Base-by-base conservation (phyloP, 2,888 invertebrate genomes). In the Boloria euphrosyne region DNA sequence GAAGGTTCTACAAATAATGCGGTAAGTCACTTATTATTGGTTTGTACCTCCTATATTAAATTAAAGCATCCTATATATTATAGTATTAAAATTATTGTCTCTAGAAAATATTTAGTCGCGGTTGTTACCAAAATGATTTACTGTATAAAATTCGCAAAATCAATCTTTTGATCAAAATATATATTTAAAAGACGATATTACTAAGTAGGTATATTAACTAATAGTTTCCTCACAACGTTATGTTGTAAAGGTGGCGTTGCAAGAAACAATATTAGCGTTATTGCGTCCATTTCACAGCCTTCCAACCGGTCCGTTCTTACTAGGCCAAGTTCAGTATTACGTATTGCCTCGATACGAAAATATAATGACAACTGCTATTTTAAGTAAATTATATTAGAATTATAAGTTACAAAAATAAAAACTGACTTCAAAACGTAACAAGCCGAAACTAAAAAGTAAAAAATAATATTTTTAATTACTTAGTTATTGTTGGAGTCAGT, bases 271-370 rank as follows among this genome's bases (percentile, higher is more conserved):
- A 31, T 65, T 63, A 38, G 31, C 55, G 31, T 43, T 62, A 58
- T 62, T 57, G 55, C 60, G 64, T 67, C 68, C 65, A 68, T 72
- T 73, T 72, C 74, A 57, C 74, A 69, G 68, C 65, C 69, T 71
- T 67, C 61, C 70, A 75, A 81, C 81, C 79, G 80, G 80, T 79
- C 67, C 47, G 60, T 68, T 57, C 60, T 71, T 69, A 79, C 76
- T 81, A 76, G 80, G 81, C 78, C 81, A 81, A 81, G 81, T 81
- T 81, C 78, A 80, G 64, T 65, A 71, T 72, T 67, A 71, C 72
- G 64, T 73, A 71, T 62, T 54, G 66, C 58, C 58, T 67, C 27
- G 63, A 43, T 66, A 59, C 51, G 44, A 49, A 44, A 52, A 57
- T 62, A 16, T 62, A 51, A 62, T 38, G 62, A 44, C 57, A 63